Base-by-base conservation (phyloP, 2,888 invertebrate genomes). In the Malthinus seriepunctatus region DNA sequence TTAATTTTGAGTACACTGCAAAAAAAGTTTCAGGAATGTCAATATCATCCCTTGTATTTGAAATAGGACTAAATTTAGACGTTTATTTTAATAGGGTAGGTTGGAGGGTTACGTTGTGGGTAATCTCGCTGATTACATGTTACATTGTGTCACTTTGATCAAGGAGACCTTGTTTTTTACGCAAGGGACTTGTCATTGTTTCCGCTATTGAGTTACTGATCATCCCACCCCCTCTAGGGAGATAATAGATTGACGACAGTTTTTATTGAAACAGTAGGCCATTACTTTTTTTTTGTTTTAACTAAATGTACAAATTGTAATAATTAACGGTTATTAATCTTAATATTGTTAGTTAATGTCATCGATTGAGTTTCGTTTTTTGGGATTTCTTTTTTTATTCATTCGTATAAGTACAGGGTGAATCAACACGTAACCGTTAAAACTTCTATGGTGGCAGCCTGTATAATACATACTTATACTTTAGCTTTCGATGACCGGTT, bases 91-190 rank as follows among this genome's bases (percentile, higher is more conserved):
- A 66, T 60, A 57, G 66, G 47, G 67, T 64, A 63, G 15, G 35
- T 37, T 48, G 60, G 60, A 60, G 66, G 67, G 67, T 65, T 56
- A 60, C 62, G 63, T 65, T 63, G 60, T 62, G 67, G 68, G 71
- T 70, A 74, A 75, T 74, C 72, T 71, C 70, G 65, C 69, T 74
- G 76, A 77, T 76, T 76, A 73, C 76, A 75, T 71, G 76, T 76
- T 76, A 75, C 76, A 74, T 74, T 75, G 75, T 73, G 74, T 72
- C 73, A 72, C 73, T 75, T 75, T 73, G 75, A 76, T 77, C 75
- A 72, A 71, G 73, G 67, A 72, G 73, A 68, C 67, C 73, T 70
- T 72, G 74, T 76, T 77, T 76, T 77, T 76, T 76, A 75, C 76
- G 71, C 74, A 67, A 62, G 73, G 71, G 73, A 75, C 69, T 69